A percentile compares a stretch with the other conserved stretches of the same genome.
Evolutionary conservation across 2,113 vertebrate genomes (phyloP).

Genomic region (Hemibates koningsi): DNA sequence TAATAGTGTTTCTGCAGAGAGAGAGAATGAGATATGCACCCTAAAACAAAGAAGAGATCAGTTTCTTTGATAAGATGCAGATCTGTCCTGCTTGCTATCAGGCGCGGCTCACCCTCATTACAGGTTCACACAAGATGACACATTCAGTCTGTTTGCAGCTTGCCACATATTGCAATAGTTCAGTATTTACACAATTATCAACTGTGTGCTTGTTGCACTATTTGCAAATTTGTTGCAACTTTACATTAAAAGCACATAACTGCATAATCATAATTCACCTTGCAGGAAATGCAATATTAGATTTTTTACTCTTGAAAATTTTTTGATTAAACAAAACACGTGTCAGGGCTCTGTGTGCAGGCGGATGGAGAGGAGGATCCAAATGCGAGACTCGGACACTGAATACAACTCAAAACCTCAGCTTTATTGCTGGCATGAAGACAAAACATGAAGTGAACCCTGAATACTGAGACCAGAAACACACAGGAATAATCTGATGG

Average conservation of each 20-base stretch:
- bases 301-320: background rate
- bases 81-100: conserved; percentile 55
- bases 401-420: background rate
- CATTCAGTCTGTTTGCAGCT: conserved; percentile 79
- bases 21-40: conserved; percentile 38
- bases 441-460: background rate
- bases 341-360: background rate
- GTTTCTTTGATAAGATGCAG: conserved; percentile 87
- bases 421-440: background rate
- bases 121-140: conserved; percentile 83
- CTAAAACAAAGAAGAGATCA: conserved; percentile 87
- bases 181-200: background rate
- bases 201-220: background rate
- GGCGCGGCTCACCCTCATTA: conserved; percentile 77
- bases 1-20: background rate
- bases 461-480: background rate
- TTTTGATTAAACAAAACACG: background rate
- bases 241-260: background rate
- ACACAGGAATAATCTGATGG: rapidly evolving
- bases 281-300: background rate
- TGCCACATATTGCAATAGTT: background rate
- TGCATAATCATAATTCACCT: background rate
- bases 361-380: background rate
- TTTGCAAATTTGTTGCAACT: background rate
- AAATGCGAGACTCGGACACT: background rate